Evolutionary conservation across 2,113 vertebrate species (phyloP), one percentile per base, ranked within the genome.

Genomic region (Melanostigma gelatinosum): DNA sequence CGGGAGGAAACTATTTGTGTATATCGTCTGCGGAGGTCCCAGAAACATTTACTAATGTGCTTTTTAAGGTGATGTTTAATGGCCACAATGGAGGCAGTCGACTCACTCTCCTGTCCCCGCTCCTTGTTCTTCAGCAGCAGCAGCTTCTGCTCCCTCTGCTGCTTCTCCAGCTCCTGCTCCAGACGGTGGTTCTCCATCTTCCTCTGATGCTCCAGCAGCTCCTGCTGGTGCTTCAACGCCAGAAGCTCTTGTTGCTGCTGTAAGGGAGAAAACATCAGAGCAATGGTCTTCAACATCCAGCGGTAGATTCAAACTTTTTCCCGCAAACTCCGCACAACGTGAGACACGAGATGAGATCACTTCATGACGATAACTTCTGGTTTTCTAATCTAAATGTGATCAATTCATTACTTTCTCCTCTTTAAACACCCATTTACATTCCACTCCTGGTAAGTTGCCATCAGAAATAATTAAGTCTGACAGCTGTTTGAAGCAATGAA

Each of bases 201-300:
- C 87, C 97, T 96, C 95, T 99, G 98, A 85, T 99, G 98, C 86
- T 99, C 98, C 91, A 99, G 84, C 34, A 99, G 94, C 93, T 99
- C 98, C 94, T 99, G 98, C 92, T 99, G 98, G 83, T 99, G 98
- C 88, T 99, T 99, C 94, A 99, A 84, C 13, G 98, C 98, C 91
- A 99, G 92, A 72, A 99, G 96, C 91, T 99, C 98, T 90, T 99
- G 98, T 79, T 99, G 98, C 77, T 99, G 98, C 98, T 99, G 94
- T 29, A 65, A 6, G 24, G 15, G 57, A 58, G 4, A 20, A 80
- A 42, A 64, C 79, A 72, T 11, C 60, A 29, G 55, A 29, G 15
- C 1, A 58, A 58, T 2, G 24, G 24, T 27, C 55, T 58, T 27
- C 7, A 27, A 66, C 63, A 8, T 22, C 24, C 64, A 24, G 42